A percentile compares a stretch with the other conserved stretches of the same genome.
Evolutionary conservation across 2,113 vertebrate species (phyloP).

Genomic region (Macroglossus sobrinus): DNA sequence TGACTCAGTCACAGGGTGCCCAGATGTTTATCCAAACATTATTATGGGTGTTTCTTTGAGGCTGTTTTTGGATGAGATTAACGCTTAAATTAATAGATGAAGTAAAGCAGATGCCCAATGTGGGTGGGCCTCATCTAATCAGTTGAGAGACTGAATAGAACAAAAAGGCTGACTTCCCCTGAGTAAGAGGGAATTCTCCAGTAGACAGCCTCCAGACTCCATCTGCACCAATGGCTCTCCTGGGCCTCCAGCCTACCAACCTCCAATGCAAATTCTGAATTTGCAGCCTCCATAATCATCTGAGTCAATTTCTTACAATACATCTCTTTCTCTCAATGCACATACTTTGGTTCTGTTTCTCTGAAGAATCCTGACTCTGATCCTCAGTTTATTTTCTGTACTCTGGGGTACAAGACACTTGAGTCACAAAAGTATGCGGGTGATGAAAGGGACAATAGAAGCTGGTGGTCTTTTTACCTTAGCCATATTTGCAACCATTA

Average conservation of each 20-base stretch:
- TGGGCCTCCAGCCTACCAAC: not conserved
- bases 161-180: not conserved
- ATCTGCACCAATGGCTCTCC: rapidly evolving
- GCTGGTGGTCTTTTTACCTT: not conserved
- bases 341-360: not conserved
- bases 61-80: not conserved
- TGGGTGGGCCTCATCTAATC: not conserved
- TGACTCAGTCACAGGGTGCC: not conserved
- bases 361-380: not conserved
- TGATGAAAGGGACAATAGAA: not conserved
- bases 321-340: not conserved
- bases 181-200: not conserved
- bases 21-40: not conserved
- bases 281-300: not conserved
- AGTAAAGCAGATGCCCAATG: not conserved
- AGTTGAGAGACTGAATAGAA: not conserved
- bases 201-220: not conserved
- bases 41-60: not conserved
- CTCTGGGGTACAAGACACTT: not conserved
- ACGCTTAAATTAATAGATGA: not conserved
- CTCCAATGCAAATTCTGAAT: not conserved
- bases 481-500: not conserved
- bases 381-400: not conserved
- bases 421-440: rapidly evolving
- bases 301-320: not conserved